Percentiles rank a stretch among this genome's conserved stretches.
phyloP scores from a whole-genome alignment of 2,797 vertebrate genomes.

The Gymnodraco acuticeps region DNA sequence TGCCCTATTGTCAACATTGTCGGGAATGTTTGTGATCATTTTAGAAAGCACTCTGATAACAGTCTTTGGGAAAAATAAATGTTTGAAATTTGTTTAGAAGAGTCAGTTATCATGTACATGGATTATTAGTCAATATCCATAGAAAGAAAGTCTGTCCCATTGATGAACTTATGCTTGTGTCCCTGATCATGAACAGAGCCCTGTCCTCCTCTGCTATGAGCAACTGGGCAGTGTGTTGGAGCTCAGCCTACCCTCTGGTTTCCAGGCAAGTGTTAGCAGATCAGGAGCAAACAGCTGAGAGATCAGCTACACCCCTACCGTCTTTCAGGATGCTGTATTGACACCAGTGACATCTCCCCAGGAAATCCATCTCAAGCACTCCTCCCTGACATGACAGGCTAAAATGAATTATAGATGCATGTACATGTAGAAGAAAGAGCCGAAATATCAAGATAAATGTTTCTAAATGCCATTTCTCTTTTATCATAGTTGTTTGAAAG shows the following conservation, averaged over 20 bases:
- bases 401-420: neutral
- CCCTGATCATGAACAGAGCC: slow-evolving; percentile 79
- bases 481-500: slow-evolving; percentile 3
- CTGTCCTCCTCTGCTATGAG: slow-evolving; percentile 87
- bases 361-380: slow-evolving; percentile 42
- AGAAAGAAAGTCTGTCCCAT: neutral
- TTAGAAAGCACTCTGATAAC: neutral
- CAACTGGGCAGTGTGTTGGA: slow-evolving; percentile 85
- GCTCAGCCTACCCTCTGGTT: slow-evolving; percentile 79
- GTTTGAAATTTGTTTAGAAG: neutral
- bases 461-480: neutral
- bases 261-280: slow-evolving; percentile 62
- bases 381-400: slow-evolving; percentile 19
- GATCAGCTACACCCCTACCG: slow-evolving; percentile 83
- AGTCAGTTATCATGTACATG: neutral
- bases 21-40: slow-evolving; percentile 9
- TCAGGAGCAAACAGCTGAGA: slow-evolving; percentile 71
- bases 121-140: neutral
- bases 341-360: slow-evolving; percentile 40
- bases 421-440: neutral
- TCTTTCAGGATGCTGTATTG: slow-evolving; percentile 84
- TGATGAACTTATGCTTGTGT: slow-evolving; percentile 31
- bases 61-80: slow-evolving; percentile 1
- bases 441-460: neutral
- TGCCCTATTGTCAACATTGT: slow-evolving; percentile 37